Evolutionary conservation across 2,797 vertebrate species (phyloP).

Genomic region (Epinephelus malabaricus): DNA sequence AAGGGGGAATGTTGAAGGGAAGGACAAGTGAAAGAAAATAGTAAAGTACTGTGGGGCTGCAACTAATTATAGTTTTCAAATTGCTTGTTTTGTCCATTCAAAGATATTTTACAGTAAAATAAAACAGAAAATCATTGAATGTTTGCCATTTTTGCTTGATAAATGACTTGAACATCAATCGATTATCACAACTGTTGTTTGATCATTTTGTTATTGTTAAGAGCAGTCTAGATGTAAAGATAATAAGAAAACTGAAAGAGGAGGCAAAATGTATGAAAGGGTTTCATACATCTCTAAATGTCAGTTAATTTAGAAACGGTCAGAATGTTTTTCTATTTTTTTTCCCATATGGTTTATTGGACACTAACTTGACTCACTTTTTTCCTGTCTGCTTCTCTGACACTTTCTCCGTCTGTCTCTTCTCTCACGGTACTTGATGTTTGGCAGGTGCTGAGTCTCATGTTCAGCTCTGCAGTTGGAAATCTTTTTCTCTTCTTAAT

Average conservation of each 20-base stretch:
- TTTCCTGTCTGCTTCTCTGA: not conserved
- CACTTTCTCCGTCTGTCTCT: conserved; percentile 8
- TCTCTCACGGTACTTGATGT: conserved; percentile 18
- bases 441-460: conserved; percentile 48
- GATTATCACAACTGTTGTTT: not conserved
- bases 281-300: not conserved
- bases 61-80: not conserved
- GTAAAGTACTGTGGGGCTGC: not conserved
- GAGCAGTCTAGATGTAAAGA: not conserved
- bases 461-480: conserved; percentile 22
- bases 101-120: not conserved
- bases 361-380: conserved; percentile 23
- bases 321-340: conserved; percentile 1
- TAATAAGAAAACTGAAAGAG: not conserved
- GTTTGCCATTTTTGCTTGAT: not conserved
- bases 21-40: not conserved
- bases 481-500: conserved; percentile 17
- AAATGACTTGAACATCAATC: not conserved
- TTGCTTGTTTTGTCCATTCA: not conserved
- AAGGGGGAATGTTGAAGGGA: not conserved
- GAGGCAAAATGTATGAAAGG: not conserved
- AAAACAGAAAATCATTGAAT: accelerated
- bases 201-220: not conserved
- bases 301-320: not conserved
- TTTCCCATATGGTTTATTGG: conserved; percentile 4